These are phyloP conservation scores for Albula glossodonta DNA, from an alignment of 2,113 vertebrate genomes.

Conservation along the genomic window DNA sequence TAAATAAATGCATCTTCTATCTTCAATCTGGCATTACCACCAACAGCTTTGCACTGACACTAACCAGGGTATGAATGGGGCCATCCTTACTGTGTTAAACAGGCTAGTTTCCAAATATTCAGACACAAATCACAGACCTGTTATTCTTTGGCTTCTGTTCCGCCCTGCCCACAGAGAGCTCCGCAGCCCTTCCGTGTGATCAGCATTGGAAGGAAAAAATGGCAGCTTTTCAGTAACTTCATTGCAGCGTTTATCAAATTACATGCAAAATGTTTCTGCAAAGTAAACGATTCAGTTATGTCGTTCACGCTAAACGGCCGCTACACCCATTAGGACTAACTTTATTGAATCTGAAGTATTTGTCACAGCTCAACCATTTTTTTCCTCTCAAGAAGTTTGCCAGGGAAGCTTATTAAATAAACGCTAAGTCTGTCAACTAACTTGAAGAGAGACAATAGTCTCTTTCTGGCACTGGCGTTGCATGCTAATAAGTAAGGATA, in stretches of 20 bases:
- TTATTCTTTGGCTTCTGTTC: not conserved
- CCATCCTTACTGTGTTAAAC: not conserved
- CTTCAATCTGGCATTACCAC: no score
- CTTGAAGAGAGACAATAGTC: not conserved
- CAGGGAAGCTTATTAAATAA: constrained; percentile 7
- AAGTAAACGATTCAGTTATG: not conserved
- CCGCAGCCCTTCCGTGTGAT: no score
- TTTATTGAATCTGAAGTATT: constrained; percentile 16
- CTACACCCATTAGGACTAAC: constrained; percentile 1
- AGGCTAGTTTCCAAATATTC: not conserved
- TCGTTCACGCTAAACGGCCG: constrained; percentile 1
- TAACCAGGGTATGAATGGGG: no score
- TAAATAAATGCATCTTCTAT: no score
- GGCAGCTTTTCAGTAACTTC: not conserved
- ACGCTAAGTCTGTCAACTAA: not conserved
- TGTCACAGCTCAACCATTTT: not conserved
- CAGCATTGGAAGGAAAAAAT: not conserved
- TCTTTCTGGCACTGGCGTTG: not conserved
- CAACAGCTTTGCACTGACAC: no score
- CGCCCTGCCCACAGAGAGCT: not conserved
- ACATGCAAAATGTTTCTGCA: not conserved
- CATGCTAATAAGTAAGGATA: not conserved
- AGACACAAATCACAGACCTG: not conserved
- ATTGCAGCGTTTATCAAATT: not conserved
- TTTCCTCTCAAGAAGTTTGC: not conserved